Conservation (phyloP, 2,113 vertebrate species). For the Perca flavescens region DNA sequence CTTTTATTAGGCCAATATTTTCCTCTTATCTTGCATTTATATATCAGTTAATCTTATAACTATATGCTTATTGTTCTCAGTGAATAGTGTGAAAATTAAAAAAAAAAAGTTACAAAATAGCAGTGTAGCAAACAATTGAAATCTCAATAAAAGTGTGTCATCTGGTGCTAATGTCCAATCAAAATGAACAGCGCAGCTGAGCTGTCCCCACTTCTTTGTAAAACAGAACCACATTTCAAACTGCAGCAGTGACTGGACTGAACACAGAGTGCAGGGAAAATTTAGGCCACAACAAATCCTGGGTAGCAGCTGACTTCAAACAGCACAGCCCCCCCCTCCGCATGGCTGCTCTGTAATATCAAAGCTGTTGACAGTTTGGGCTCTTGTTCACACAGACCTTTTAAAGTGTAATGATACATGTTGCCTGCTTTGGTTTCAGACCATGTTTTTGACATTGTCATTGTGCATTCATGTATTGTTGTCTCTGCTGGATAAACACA, state of each 20-base stretch:
- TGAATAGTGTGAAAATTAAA: neutral
- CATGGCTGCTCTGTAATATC: conserved; percentile 34
- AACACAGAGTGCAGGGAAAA: neutral
- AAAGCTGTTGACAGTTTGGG: conserved; percentile 53
- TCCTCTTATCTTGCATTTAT: neutral
- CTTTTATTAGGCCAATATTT: too few relatives aligned
- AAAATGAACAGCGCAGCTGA: neutral
- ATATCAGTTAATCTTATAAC: neutral
- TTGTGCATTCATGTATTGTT: conserved; percentile 27
- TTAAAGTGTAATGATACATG: conserved; percentile 55
- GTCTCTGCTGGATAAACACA: too few relatives aligned
- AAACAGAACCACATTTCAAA: neutral
- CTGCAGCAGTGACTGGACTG: conserved; percentile 1
- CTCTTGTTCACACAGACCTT: conserved; percentile 45
- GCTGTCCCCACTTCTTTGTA: neutral
- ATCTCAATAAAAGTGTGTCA: neutral
- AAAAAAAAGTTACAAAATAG: neutral
- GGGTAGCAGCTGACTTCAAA: conserved; percentile 43
- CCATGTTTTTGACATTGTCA: neutral
- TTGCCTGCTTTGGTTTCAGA: conserved; percentile 38
- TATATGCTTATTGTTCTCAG: too few relatives aligned
- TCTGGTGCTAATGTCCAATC: neutral
- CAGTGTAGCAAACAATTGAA: neutral
- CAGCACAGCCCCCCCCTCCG: neutral
- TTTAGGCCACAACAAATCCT: neutral